Percentiles rank a stretch among this genome's conserved stretches.
Conservation (phyloP, 2,888 invertebrate species). For the Tetheella fluctuosa region DNA sequence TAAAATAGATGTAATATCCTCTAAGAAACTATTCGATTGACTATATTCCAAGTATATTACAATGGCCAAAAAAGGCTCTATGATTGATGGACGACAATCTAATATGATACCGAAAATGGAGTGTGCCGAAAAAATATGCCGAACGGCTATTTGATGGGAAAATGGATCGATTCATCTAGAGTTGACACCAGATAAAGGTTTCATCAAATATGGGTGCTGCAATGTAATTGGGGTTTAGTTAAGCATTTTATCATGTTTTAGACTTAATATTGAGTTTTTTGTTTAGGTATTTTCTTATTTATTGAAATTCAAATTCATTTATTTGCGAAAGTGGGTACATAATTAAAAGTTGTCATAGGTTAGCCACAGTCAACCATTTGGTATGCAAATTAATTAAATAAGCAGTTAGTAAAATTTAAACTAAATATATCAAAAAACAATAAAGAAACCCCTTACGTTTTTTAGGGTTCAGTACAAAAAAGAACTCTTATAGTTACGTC, state of each 20-base stretch:
- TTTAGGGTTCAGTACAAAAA: too few relatives aligned
- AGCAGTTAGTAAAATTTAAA: too few relatives aligned
- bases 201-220: not conserved
- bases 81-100: conserved; percentile 42
- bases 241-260: not conserved
- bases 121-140: conserved; percentile 24
- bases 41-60: conserved; percentile 14
- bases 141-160: conserved; percentile 13
- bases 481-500: too few relatives aligned
- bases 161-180: conserved; percentile 6
- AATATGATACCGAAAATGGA: conserved; percentile 37
- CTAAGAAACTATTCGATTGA: not conserved
- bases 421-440: too few relatives aligned
- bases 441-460: too few relatives aligned
- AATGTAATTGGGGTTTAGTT: not conserved
- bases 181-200: not conserved
- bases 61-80: conserved; percentile 37
- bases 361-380: too few relatives aligned
- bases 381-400: too few relatives aligned
- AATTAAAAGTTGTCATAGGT: too few relatives aligned
- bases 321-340: too few relatives aligned
- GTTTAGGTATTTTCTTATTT: too few relatives aligned
- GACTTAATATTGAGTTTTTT: too few relatives aligned
- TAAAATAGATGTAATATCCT: not conserved
- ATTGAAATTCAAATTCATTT: too few relatives aligned